Conservation (phyloP, 2,797 vertebrate species). For the Epinephelus coioides region DNA sequence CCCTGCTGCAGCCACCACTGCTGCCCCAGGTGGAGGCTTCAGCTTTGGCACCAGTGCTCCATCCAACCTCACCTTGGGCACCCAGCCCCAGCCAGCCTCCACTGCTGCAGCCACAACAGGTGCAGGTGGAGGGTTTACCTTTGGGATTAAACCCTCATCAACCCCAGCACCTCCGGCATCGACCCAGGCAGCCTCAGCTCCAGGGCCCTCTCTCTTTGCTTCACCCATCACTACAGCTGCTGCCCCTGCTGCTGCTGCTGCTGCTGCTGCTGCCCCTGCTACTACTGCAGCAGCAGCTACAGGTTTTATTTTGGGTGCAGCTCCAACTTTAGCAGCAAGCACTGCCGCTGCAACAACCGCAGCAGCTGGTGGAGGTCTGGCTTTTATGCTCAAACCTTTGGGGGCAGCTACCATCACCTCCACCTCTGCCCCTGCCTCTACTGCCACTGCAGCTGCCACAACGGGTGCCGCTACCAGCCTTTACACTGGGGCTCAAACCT, state of each 20-base stretch:
- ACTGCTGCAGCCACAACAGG: slow-evolving; percentile 33
- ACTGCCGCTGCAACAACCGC: slow-evolving; percentile 56
- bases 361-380: slow-evolving; percentile 54
- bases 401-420: slow-evolving; percentile 58
- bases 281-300: slow-evolving; percentile 58
- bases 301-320: slow-evolving; percentile 73
- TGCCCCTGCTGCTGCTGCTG: not conserved
- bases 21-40: slow-evolving; percentile 77
- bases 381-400: slow-evolving; percentile 84
- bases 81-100: slow-evolving; percentile 52
- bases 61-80: slow-evolving; percentile 78
- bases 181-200: slow-evolving; percentile 45
- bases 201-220: slow-evolving; percentile 83
- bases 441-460: slow-evolving; percentile 59
- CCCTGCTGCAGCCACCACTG: slow-evolving; percentile 8
- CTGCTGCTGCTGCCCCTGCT: not conserved
- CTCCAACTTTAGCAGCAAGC: slow-evolving; percentile 50
- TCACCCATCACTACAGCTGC: slow-evolving; percentile 72
- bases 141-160: slow-evolving; percentile 88
- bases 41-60: slow-evolving; percentile 71
- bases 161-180: slow-evolving; percentile 78
- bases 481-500: slow-evolving; percentile 82
- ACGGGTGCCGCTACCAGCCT: slow-evolving; percentile 63
- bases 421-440: slow-evolving; percentile 34
- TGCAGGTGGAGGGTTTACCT: slow-evolving; percentile 80